Percentiles rank a stretch among this genome's conserved stretches.
These are phyloP conservation scores for Notolabrus celidotus DNA, from an alignment of 2,797 vertebrate species.

Conservation along the genomic window DNA sequence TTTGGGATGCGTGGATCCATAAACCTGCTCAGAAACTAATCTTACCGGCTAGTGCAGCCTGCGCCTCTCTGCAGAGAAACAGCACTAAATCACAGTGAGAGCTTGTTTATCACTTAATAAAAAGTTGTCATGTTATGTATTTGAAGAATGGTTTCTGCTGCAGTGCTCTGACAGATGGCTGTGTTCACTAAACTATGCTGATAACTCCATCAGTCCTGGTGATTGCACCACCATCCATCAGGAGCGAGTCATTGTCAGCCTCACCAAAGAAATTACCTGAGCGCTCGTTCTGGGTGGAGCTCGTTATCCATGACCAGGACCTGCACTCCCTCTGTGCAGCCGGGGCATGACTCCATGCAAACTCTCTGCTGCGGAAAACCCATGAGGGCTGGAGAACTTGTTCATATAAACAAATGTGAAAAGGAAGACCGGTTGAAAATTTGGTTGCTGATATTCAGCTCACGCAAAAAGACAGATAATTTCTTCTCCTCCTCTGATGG, in stretches of 20 bases:
- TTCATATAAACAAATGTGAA: not conserved
- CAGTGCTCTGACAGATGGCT: constrained; percentile 31
- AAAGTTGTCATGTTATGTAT: constrained; percentile 29
- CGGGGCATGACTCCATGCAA: too few species aligned
- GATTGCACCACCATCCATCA: constrained; percentile 52
- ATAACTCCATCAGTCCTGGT: constrained; percentile 57
- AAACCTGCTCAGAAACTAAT: not conserved
- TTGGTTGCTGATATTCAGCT: too few species aligned
- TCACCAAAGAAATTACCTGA: constrained; percentile 26
- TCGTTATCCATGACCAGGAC: constrained; percentile 13
- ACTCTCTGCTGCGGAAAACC: not conserved
- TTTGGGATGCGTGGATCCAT: not conserved
- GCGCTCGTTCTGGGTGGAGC: constrained; percentile 22
- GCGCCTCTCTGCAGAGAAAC: not conserved
- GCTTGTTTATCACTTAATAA: constrained; percentile 42
- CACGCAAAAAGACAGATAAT: too few species aligned
- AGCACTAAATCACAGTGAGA: not conserved
- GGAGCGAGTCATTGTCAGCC: constrained; percentile 8
- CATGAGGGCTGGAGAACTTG: not conserved
- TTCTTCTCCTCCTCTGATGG: too few species aligned
- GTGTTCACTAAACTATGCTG: constrained; percentile 36
- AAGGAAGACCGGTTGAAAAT: too few species aligned
- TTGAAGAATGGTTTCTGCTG: constrained; percentile 48
- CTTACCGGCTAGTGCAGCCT: not conserved
- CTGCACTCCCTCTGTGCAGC: not conserved